Base-by-base conservation (phyloP, 2,797 vertebrate species). In the Notolepis coatsorum region DNA sequence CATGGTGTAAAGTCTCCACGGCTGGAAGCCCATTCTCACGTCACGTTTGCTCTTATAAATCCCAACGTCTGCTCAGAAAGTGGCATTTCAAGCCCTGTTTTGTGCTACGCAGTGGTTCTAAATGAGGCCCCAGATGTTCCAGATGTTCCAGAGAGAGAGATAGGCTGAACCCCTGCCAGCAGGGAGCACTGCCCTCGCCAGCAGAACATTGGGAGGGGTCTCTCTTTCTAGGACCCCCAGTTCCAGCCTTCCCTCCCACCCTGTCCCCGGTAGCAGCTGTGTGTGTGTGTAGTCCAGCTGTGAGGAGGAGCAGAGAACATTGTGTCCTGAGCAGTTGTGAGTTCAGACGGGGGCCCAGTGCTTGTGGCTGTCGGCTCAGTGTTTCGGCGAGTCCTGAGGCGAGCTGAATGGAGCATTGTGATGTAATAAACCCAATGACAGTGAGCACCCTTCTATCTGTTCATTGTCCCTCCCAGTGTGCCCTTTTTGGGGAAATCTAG, bases 261-360 rank as follows among this genome's bases (percentile, higher is more conserved):
- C 81, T 75, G n/a, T 79, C 82, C 71, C 61, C 63, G 2, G 70
- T 82, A 71, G 76, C 88, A 89, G 84, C 80, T 86, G 86, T 67
- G 66, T 77, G 77, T 71, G 74, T 70, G 80, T 78, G 82, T 68
- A 56, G 65, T 84, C 81, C 89, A 90, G 88, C 84, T 89, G 88
- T 74, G 83, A 68, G 80, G 68, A 77, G 71, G 65, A 80, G 76
- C 76, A 68, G 54, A 77, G 88, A 85, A 90, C 84, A 87, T 81
- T 84, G 77, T 88, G 87, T 91, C 85, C 86, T 25, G 64, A 61
- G 35, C 27, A 24, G 20, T 10, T 18, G n/a, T 13, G 49, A 17
- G 76, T 89, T 87, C 86, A 81, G 71, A 41, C 65, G 2, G 23
- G 60, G 70, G 79, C 75, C 69, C 6, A 54, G 68, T 48, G 71